Base-by-base conservation (phyloP, 2,888 invertebrate species). In the Drosophila melanosoma region DNA sequence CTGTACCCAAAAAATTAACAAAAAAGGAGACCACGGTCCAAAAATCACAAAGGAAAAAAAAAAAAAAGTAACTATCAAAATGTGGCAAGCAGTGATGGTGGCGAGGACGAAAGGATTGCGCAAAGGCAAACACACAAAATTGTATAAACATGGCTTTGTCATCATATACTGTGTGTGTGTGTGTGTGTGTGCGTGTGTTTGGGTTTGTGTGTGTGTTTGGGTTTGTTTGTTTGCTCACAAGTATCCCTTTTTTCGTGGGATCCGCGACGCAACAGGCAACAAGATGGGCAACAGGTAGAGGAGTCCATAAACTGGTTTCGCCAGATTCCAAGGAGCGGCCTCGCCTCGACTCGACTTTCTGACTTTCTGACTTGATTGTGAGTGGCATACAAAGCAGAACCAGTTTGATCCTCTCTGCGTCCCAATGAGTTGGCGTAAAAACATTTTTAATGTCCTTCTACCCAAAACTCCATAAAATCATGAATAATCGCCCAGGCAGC, bases 401-500 rank as follows among this genome's bases (percentile, higher is more conserved):
- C 85, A 86, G 85, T 85, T 85, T 85, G 86, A 85, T 85, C 85
- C 85, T 85, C 85, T 83, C 73, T 69, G 69, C 63, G 29, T 45
- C 58, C 69, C 70, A 78, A 87, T 89, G 87, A 89, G 87, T 87
- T 87, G 87, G 88, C 87, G 87, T 89, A 81, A 89, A 87, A 86
- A 83, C 84, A 86, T 76, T 87, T 87, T 87, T 87, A 87, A 87
- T 87, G 87, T 87, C 87, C 87, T 87, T 85, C 86, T 87, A 87
- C 89, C 82, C 79, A 75, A 79, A 79, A 80, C 69, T 83, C 88
- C 89, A 89, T 86, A 89, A 86, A 89, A 79, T 85, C 87, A 86
- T 89, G 87, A 89, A 87, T 86, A 89, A 89, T 87, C 86, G 81
- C 66, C 74, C 69, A 64, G 58, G 52, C 60, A 33, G 32, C 26